Conservation (phyloP, 1,140 invertebrate genomes). For the Leptoteleia sp. region DNA sequence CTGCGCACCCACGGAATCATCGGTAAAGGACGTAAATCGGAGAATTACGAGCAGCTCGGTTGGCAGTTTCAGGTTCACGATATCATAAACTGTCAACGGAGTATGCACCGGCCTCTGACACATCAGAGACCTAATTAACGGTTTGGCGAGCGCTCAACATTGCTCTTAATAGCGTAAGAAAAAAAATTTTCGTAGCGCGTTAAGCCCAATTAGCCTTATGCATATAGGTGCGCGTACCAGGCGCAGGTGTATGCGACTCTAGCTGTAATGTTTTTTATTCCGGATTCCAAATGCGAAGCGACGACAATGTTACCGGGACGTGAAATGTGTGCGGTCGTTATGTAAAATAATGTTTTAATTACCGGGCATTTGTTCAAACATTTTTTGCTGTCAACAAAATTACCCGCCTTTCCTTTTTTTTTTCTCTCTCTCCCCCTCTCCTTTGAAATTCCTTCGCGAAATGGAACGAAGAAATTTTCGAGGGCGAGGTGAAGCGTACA, state of each 20-base stretch:
- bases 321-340: constrained; percentile 46
- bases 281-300: constrained; percentile 37
- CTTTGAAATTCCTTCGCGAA: constrained; percentile 1
- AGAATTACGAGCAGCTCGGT: constrained; percentile 51
- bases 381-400: too few species aligned
- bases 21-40: constrained; percentile 42
- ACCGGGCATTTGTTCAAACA: constrained; percentile 31
- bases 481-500: too few species aligned
- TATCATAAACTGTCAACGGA: constrained; percentile 61
- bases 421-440: neutral
- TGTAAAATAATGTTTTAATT: constrained; percentile 62
- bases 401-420: too few species aligned
- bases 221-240: constrained; percentile 43
- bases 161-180: constrained; percentile 58
- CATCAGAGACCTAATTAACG: constrained; percentile 70
- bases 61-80: constrained; percentile 29
- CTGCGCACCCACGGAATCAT: constrained; percentile 44
- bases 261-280: constrained; percentile 45
- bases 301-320: constrained; percentile 43
- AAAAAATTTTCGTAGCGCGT: constrained; percentile 66
- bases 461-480: neutral
- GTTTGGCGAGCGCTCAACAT: constrained; percentile 57
- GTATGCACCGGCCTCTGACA: constrained; percentile 56
- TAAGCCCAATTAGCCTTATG: constrained; percentile 69
- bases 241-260: constrained; percentile 55